Evolutionary conservation across 64 coral and sea anemone species (phyloP).

Genomic region (Actinia equina): DNA sequence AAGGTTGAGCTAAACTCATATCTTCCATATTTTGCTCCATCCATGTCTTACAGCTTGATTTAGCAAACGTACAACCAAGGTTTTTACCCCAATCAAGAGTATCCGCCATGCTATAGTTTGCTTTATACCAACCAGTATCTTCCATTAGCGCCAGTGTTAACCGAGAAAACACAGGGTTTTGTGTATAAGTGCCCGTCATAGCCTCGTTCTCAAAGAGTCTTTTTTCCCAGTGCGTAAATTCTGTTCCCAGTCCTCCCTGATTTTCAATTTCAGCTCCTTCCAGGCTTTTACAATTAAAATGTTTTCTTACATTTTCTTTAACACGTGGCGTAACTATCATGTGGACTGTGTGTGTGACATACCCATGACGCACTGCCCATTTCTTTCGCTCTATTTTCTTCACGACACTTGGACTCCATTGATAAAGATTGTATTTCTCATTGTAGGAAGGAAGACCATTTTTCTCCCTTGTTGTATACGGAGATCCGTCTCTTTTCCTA

Average conservation of each 20-base stretch:
- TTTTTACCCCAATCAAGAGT: slow-evolving; percentile 85
- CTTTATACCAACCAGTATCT: slow-evolving; percentile 90
- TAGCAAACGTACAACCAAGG: slow-evolving; percentile 85
- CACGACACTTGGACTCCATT: slow-evolving; percentile 81
- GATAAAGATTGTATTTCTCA: slow-evolving; percentile 71
- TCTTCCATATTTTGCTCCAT: slow-evolving; percentile 69
- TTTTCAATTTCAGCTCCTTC: slow-evolving; percentile 98
- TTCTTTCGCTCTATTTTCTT: slow-evolving; percentile 56
- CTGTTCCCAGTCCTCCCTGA: slow-evolving; percentile 82
- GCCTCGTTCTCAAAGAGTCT: slow-evolving; percentile 98
- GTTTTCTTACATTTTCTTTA: slow-evolving; percentile 57
- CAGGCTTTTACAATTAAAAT: slow-evolving; percentile 76
- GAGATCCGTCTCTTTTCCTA: slow-evolving; percentile 56
- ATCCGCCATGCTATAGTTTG: slow-evolving; percentile 84
- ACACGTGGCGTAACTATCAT: slow-evolving; percentile 91
- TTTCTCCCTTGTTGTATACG: slow-evolving; percentile 66
- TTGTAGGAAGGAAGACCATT: slow-evolving; percentile 86
- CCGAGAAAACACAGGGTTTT: slow-evolving; percentile 94
- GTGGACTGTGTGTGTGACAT: slow-evolving; percentile 63
- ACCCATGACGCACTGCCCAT: slow-evolving; percentile 71
- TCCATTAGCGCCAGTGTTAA: slow-evolving; percentile 92
- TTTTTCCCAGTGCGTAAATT: slow-evolving; percentile 97
- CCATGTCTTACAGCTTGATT: slow-evolving; percentile 89
- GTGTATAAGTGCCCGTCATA: slow-evolving; percentile 98
- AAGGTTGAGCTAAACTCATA: slow-evolving; percentile 51